phyloP scores from a whole-genome alignment of 2,797 vertebrate species.

The Rhinatrema bivittatum region DNA sequence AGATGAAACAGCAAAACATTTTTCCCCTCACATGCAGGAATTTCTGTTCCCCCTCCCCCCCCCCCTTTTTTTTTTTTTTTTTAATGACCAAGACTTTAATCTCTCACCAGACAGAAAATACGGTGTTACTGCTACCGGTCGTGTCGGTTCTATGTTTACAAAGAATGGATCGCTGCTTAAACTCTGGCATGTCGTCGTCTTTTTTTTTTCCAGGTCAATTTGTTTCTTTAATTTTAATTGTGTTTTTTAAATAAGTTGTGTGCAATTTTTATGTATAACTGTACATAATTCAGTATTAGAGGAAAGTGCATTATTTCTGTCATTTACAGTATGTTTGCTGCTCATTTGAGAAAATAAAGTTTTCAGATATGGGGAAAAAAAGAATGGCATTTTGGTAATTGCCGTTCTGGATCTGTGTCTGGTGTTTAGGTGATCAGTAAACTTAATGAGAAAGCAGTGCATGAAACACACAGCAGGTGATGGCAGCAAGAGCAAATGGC shows the following conservation, averaged over 20 bases:
- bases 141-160: slow-evolving; percentile 65
- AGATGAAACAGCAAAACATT: too few relatives aligned
- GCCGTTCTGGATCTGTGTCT: too few relatives aligned
- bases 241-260: slow-evolving; percentile 47
- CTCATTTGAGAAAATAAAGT: slow-evolving; percentile 77
- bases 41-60: too few relatives aligned
- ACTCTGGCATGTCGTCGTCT: slow-evolving; percentile 21
- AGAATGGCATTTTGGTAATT: rapidly evolving
- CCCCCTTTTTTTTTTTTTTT: too few relatives aligned
- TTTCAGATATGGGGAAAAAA: slow-evolving; percentile 55
- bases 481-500: too few relatives aligned
- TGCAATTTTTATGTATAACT: slow-evolving; percentile 57
- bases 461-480: too few relatives aligned
- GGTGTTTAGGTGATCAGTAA: too few relatives aligned
- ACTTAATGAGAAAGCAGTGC: too few relatives aligned
- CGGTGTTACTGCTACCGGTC: too few relatives aligned
- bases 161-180: slow-evolving; percentile 48
- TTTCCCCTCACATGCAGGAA: too few relatives aligned
- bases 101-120: too few relatives aligned
- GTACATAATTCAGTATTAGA: slow-evolving; percentile 70
- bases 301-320: slow-evolving; percentile 58
- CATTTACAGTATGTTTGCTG: slow-evolving; percentile 68
- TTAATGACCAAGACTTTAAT: too few relatives aligned
- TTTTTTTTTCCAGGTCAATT: slow-evolving; percentile 51
- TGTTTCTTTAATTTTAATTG: slow-evolving; percentile 40